phyloP scores from a whole-genome alignment of 2,888 invertebrate species.

The Cartodere bifasciata region DNA sequence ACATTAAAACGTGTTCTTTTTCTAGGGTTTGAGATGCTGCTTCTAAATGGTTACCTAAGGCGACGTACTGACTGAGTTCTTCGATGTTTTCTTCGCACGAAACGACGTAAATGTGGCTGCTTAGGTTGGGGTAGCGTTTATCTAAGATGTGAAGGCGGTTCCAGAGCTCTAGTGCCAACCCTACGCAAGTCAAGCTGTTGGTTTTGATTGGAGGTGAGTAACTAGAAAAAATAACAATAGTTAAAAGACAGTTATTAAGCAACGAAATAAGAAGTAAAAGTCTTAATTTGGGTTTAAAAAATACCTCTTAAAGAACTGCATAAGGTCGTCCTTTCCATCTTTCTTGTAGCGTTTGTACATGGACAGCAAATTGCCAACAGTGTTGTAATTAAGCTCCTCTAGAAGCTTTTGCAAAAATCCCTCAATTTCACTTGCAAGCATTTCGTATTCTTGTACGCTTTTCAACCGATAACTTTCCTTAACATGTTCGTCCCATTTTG shows the following conservation, averaged over 20 bases:
- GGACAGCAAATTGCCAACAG: slow-evolving; percentile 69
- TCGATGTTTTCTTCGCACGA: slow-evolving; percentile 81
- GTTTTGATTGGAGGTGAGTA: slow-evolving; percentile 69
- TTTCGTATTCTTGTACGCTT: slow-evolving; percentile 57
- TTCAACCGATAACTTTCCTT: slow-evolving; percentile 39
- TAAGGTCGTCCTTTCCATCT: slow-evolving; percentile 49
- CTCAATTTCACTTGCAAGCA: slow-evolving; percentile 67
- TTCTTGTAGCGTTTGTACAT: slow-evolving; percentile 52
- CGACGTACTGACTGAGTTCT: slow-evolving; percentile 45
- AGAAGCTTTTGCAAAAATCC: slow-evolving; percentile 66
- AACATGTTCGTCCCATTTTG: slow-evolving; percentile 49
- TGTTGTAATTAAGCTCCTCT: slow-evolving; percentile 79
- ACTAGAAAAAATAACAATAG: slow-evolving; percentile 19
- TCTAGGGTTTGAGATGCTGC: slow-evolving; percentile 50
- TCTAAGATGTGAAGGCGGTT: slow-evolving; percentile 48
- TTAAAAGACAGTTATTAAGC: too few relatives aligned
- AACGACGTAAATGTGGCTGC: slow-evolving; percentile 54
- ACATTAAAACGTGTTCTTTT: slow-evolving; percentile 80
- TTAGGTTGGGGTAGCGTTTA: slow-evolving; percentile 53
- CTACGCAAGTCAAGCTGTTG: slow-evolving; percentile 79
- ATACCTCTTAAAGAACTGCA: slow-evolving; percentile 55
- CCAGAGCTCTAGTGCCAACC: slow-evolving; percentile 70
- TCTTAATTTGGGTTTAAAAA: neutral
- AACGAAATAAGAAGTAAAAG: too few relatives aligned
- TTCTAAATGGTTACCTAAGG: slow-evolving; percentile 44